These are phyloP conservation scores for Platyrinchus mystaceus DNA, from an alignment of 2,797 vertebrate species.

Conservation along the genomic window DNA sequence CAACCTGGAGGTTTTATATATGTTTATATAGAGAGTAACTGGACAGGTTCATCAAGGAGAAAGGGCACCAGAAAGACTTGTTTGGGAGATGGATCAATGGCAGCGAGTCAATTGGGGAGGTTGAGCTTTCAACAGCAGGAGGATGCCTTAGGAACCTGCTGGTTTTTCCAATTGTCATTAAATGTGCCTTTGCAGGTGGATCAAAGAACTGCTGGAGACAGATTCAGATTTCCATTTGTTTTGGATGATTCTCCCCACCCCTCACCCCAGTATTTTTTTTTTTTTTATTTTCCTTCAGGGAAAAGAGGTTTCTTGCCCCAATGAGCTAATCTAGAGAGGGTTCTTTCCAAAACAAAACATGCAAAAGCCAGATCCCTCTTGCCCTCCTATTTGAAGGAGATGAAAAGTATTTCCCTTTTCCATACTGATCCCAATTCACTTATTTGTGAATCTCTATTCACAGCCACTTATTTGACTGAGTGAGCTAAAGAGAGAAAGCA, in stretches of 20 bases:
- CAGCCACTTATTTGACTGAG: slow-evolving; percentile 15
- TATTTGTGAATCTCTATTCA: neutral
- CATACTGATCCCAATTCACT: neutral
- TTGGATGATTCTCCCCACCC: neutral
- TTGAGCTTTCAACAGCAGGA: neutral
- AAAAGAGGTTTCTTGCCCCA: slow-evolving; percentile 44
- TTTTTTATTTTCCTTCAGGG: neutral
- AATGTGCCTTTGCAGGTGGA: neutral
- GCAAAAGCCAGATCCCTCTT: slow-evolving; percentile 66
- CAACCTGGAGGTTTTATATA: neutral
- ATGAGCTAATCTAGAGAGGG: slow-evolving; percentile 69
- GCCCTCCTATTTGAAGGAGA: slow-evolving; percentile 53
- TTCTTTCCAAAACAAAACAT: slow-evolving; percentile 69
- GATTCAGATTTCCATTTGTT: neutral
- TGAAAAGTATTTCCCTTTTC: neutral
- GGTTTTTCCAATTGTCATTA: neutral
- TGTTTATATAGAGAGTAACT: neutral
- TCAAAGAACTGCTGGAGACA: slow-evolving; percentile 21
- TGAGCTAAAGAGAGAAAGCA: neutral
- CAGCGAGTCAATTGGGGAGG: neutral
- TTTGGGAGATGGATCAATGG: slow-evolving; percentile 9
- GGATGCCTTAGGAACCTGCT: slow-evolving; percentile 27
- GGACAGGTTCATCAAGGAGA: neutral
- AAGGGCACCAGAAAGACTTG: slow-evolving; percentile 9
- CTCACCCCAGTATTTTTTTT: neutral